Evolutionary conservation across 2,113 vertebrate species (phyloP).

Genomic region (Crypturellus undulatus): DNA sequence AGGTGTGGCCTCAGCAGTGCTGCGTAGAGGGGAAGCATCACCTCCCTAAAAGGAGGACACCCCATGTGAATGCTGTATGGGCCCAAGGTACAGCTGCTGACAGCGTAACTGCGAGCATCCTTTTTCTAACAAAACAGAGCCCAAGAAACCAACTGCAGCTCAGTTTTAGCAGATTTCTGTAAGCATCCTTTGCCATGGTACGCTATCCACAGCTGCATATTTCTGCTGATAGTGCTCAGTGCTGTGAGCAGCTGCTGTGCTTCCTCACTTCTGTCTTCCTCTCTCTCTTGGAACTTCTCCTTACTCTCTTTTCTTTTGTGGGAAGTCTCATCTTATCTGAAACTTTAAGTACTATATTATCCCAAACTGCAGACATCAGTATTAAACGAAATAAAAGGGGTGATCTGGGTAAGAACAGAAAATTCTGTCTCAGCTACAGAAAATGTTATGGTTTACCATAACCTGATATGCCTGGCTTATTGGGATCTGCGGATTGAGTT

Average conservation of each 20-base stretch:
- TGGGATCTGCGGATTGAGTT: not conserved
- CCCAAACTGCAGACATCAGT: not conserved
- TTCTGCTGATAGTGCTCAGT: not conserved
- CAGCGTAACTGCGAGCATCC: not conserved
- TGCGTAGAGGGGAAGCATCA: no score
- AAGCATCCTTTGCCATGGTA: not conserved
- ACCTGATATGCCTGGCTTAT: rapidly evolving
- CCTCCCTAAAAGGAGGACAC: not conserved
- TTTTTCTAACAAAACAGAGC: not conserved
- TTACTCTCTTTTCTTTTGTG: not conserved
- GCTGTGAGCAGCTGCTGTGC: not conserved
- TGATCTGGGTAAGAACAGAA: not conserved
- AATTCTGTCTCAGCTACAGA: not conserved
- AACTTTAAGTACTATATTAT: not conserved
- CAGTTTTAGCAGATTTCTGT: not conserved
- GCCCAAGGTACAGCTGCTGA: not conserved
- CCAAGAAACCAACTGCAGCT: not conserved
- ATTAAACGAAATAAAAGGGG: not conserved
- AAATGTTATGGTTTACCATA: not conserved
- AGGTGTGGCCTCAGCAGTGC: no score
- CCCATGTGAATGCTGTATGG: not conserved
- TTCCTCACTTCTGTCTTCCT: not conserved
- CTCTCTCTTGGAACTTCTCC: not conserved
- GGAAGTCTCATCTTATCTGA: not conserved
- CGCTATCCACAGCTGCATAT: not conserved